Conservation (phyloP, 1,140 invertebrate genomes). For the Trinorchestia longiramus region DNA sequence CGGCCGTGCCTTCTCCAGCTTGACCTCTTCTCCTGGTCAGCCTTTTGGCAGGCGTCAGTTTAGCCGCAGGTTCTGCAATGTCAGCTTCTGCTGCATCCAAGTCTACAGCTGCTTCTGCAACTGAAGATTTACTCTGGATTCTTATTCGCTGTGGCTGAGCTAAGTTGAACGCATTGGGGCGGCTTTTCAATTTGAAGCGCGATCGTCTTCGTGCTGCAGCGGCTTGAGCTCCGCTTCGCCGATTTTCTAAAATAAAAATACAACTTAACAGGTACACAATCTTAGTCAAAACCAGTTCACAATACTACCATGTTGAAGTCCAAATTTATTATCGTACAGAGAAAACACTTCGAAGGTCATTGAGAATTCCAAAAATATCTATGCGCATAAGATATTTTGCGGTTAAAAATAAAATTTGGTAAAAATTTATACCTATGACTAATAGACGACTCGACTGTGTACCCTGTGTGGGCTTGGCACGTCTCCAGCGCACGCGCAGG, state of each 20-base stretch:
- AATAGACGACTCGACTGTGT: neutral
- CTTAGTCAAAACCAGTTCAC: neutral
- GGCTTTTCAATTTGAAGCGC: neutral
- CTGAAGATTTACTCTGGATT: neutral
- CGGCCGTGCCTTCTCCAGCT: slow-evolving; percentile 22
- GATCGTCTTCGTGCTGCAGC: neutral
- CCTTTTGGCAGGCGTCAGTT: neutral
- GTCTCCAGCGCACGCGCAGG: neutral
- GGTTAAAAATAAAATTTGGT: too few relatives aligned
- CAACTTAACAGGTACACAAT: neutral
- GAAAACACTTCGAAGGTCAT: too few relatives aligned
- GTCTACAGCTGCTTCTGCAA: neutral
- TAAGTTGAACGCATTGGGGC: slow-evolving; percentile 1
- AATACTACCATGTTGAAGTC: neutral
- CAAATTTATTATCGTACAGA: too few relatives aligned
- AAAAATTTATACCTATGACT: neutral
- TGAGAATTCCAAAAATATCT: too few relatives aligned
- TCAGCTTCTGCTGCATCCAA: neutral
- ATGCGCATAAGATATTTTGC: too few relatives aligned
- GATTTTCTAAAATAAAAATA: neutral
- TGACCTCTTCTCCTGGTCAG: slow-evolving; percentile 28
- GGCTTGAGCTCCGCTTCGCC: neutral
- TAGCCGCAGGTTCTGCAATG: neutral
- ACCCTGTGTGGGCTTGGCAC: neutral
- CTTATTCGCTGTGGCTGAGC: neutral